Conservation (phyloP, 2,888 invertebrate species). For the Ditula angustiorana region DNA sequence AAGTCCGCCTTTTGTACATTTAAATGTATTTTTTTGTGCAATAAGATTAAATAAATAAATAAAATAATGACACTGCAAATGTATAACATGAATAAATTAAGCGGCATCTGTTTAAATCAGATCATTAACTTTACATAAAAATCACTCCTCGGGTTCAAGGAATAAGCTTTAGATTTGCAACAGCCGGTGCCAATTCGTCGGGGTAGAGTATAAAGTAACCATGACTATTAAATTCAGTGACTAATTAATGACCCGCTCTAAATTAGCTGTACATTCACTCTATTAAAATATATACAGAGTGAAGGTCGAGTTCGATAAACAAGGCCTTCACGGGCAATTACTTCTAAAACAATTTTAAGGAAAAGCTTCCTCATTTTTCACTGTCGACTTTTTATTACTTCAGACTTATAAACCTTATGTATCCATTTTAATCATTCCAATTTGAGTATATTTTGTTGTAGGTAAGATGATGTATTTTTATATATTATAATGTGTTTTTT, state of each 20-base stretch:
- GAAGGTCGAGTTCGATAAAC: slow-evolving; percentile 28
- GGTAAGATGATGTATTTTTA: too few relatives aligned
- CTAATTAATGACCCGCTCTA: slow-evolving; percentile 30
- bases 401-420: not conserved
- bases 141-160: not conserved
- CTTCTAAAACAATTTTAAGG: slow-evolving; percentile 5
- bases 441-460: too few relatives aligned
- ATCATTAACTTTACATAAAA: not conserved
- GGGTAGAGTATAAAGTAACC: slow-evolving; percentile 21
- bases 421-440: too few relatives aligned
- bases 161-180: slow-evolving; percentile 8
- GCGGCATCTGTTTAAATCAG: not conserved
- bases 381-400: not conserved
- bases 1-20: too few relatives aligned
- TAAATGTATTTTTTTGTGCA: too few relatives aligned
- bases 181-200: not conserved
- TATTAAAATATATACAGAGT: slow-evolving; percentile 29
- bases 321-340: slow-evolving; percentile 11
- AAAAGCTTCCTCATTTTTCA: slow-evolving; percentile 15
- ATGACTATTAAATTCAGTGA: slow-evolving; percentile 26
- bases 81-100: slow-evolving; percentile 1
- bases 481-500: too few relatives aligned
- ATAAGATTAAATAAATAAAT: too few relatives aligned
- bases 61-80: slow-evolving; percentile 5
- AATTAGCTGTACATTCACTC: slow-evolving; percentile 16